Percentiles rank a stretch among this genome's conserved stretches.
These are phyloP conservation scores for Drosophila phalerata DNA, from an alignment of 2,888 invertebrate species.

Conservation along the genomic window DNA sequence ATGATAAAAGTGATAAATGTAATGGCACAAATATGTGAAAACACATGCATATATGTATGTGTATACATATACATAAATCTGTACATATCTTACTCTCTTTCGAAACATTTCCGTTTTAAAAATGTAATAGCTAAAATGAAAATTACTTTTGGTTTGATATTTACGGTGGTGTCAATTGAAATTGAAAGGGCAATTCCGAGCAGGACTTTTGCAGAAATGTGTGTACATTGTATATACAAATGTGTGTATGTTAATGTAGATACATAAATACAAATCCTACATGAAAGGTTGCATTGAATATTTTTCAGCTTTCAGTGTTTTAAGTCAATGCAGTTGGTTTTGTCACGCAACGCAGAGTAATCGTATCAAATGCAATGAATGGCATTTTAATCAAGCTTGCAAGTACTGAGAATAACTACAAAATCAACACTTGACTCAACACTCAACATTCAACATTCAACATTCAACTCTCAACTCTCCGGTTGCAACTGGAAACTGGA, in stretches of 20 bases:
- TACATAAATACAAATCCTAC: background rate
- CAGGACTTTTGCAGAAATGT: background rate
- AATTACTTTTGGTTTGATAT: background rate
- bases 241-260: background rate
- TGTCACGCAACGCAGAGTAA: conserved; percentile 36
- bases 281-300: background rate
- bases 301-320: background rate
- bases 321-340: background rate
- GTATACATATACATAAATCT: too few species aligned
- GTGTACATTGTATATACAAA: background rate
- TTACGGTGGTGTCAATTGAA: background rate
- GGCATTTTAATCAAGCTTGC: conserved; percentile 49
- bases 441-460: too few species aligned
- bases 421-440: conserved; percentile 17
- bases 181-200: background rate
- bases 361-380: conserved; percentile 20
- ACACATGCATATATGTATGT: too few species aligned
- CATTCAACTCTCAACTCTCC: background rate
- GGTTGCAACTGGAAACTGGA: conserved; percentile 6
- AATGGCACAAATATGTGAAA: too few species aligned
- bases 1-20: too few species aligned
- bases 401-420: conserved; percentile 13
- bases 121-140: background rate
- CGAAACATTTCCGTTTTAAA: too few species aligned
- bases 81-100: too few species aligned